Base-by-base conservation (phyloP, 2,797 vertebrate genomes). In the Crocodylus rhombifer region DNA sequence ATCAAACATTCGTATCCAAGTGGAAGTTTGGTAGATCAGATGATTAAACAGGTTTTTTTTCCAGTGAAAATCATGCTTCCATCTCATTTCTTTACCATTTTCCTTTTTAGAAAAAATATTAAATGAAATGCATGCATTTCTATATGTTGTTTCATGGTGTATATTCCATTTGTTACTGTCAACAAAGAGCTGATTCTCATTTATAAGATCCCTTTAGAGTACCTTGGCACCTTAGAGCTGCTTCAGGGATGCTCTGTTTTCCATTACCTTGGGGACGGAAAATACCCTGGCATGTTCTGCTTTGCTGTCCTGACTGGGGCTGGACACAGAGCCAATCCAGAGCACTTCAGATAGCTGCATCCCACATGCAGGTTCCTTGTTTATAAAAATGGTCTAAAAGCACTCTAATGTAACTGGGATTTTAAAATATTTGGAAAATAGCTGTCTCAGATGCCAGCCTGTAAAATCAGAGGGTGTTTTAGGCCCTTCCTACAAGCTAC, bases 181-280 rank as follows among this genome's bases (percentile, higher is more conserved):
- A 78, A 74, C 87, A 74, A 78, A 64, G 3, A 1, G 7, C 67
- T 61, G 13, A 87, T 82, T 93, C 60, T 84, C 56, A 80, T 86
- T 94, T 94, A 88, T 73, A 76, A 87, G 82, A 87, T 33, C 23
- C 16, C 73, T 79, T 87, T 69, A 73, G 69, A 80, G 55, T 67
- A 55, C 51, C 65, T 67, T 75, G 14, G 36, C 23, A 78, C 65
- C 84, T 85, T 85, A 60, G 51, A 51, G 42, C 42, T 51, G 42
- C 9, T 51, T 51, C 42, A 51, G 42, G 42, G 42, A 4, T 57
- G 77, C 1, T 36, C 15, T 87, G 2, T 26, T 82, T 95, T 77
- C 57, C 83, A 80, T n/a, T 75, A 21, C 28, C 85, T 71, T 64
- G 1, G 61, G 42, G 42, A 51, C 3, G 42, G 42, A 9, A 12